Percentiles rank a stretch among this genome's conserved stretches.
Evolutionary conservation across 1,140 invertebrate genomes (phyloP).

Genomic region (Trichoplusia ni): DNA sequence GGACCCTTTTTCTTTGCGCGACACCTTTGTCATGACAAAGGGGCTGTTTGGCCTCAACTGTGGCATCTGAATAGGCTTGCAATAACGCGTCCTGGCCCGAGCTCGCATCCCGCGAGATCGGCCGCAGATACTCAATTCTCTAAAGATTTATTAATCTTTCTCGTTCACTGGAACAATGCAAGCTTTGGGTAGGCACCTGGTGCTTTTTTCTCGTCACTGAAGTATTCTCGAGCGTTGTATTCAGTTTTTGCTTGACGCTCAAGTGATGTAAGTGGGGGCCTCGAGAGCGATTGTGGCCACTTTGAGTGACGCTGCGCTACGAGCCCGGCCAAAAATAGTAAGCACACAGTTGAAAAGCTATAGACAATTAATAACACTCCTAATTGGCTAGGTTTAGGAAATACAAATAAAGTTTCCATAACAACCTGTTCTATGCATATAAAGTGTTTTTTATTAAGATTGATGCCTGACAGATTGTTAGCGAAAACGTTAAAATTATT

Average conservation of each 20-base stretch:
- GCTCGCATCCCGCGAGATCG: conserved; percentile 76
- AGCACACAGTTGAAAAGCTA: not conserved
- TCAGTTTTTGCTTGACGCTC: conserved; percentile 64
- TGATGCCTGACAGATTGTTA: conserved; percentile 18
- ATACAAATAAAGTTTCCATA: conserved; percentile 13
- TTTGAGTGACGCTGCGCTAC: conserved; percentile 31
- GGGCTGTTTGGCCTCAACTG: conserved; percentile 73
- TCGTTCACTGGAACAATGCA: conserved; percentile 74
- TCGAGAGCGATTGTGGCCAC: conserved; percentile 47
- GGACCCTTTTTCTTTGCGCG: conserved; percentile 78
- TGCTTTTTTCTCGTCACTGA: conserved; percentile 68
- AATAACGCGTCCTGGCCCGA: conserved; percentile 71
- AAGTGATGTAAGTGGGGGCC: conserved; percentile 49
- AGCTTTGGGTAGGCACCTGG: conserved; percentile 74
- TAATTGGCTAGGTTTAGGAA: conserved; percentile 17
- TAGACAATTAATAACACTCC: conserved; percentile 6
- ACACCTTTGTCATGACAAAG: conserved; percentile 81
- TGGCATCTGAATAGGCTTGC: conserved; percentile 79
- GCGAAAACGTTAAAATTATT: conserved; percentile 20
- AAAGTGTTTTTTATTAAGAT: conserved; percentile 6
- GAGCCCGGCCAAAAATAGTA: conserved; percentile 12
- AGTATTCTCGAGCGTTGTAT: conserved; percentile 56
- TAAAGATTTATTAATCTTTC: conserved; percentile 81
- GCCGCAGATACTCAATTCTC: conserved; percentile 73
- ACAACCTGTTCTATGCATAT: conserved; percentile 11